Evolutionary conservation across 1,140 invertebrate species (phyloP), one percentile per base, ranked within the genome.

Genomic region (Pogonus chalceus): DNA sequence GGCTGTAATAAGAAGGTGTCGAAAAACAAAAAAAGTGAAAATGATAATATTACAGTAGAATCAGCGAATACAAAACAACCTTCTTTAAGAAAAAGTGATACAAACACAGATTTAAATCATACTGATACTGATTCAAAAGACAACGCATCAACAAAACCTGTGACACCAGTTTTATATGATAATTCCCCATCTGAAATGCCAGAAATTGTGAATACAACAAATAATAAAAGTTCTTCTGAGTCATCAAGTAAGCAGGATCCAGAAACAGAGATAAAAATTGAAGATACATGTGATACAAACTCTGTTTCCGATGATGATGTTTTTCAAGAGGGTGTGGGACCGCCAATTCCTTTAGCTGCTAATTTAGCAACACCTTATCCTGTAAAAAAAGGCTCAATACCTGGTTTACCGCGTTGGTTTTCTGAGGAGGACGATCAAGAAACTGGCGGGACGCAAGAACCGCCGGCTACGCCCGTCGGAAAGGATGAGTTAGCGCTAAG

Each of bases 401-500:
- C 49, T n/a, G 46, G 57, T 1, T 49, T 64, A 14, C 62, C 62
- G 0, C 56, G 35, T 22, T 64, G 62, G 62, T 62, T 61, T 31
- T 60, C 58, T 20, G 69, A 70, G 23, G 66, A 68, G 39, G 65
- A 64, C 23, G 54, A 66, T 49, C 70, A 67, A 58, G 63, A 60
- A 39, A 70, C 68, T 49, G 76, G 80, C n/a, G 78, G 79, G 51
- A 70, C 77, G 58, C 82, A 84, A 63, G 82, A 82, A 55, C 82
- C 83, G 20, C 82, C 83, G 16, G 82, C 82, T 23, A 85, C 83
- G 12, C 84, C 82, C n/a, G 79, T 86, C 18, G 85, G 84, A 39
- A 76, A 82, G 37, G 85, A 88, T 67, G 85, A 88, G 66, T 68
- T 88, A 57, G 85, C 85, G 54, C 69, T 88, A 55, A 74, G 84